phyloP scores from a whole-genome alignment of 2,113 vertebrate genomes.

The Epinephelus cyanopodus region DNA sequence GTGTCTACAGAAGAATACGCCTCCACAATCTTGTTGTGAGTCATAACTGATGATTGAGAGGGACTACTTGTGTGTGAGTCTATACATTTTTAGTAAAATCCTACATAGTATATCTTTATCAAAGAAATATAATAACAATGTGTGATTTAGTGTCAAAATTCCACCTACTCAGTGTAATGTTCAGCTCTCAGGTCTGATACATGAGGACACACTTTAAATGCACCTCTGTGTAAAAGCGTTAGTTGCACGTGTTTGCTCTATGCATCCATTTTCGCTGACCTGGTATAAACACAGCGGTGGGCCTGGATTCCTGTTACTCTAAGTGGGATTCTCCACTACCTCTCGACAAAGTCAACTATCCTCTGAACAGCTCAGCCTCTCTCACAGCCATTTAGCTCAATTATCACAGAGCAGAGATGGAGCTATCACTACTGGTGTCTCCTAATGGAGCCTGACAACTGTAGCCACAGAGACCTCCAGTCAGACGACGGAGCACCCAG shows the following conservation, averaged over 20 bases:
- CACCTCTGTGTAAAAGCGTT: neutral
- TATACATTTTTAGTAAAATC: no score
- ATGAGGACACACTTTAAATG: neutral
- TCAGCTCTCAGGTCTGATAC: neutral
- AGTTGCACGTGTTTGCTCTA: slow-evolving; percentile 10
- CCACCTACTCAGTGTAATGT: neutral
- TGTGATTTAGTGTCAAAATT: neutral
- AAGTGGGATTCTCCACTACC: slow-evolving; percentile 61
- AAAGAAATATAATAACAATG: neutral
- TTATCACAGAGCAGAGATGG: slow-evolving; percentile 49
- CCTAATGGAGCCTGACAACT: slow-evolving; percentile 56
- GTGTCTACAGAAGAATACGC: no score
- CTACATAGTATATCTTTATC: no score
- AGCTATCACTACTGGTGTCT: slow-evolving; percentile 20
- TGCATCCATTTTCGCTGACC: neutral
- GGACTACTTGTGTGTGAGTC: no score
- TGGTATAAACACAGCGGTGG: neutral
- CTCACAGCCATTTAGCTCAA: slow-evolving; percentile 55
- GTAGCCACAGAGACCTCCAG: slow-evolving; percentile 31
- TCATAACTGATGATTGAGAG: no score
- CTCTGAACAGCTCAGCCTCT: slow-evolving; percentile 53
- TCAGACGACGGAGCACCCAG: slow-evolving; percentile 35
- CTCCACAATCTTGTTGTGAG: no score
- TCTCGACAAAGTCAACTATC: slow-evolving; percentile 64
- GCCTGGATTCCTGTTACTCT: slow-evolving; percentile 21